phyloP scores from a whole-genome alignment of 2,797 vertebrate species.

The Adelosebastes latens region DNA sequence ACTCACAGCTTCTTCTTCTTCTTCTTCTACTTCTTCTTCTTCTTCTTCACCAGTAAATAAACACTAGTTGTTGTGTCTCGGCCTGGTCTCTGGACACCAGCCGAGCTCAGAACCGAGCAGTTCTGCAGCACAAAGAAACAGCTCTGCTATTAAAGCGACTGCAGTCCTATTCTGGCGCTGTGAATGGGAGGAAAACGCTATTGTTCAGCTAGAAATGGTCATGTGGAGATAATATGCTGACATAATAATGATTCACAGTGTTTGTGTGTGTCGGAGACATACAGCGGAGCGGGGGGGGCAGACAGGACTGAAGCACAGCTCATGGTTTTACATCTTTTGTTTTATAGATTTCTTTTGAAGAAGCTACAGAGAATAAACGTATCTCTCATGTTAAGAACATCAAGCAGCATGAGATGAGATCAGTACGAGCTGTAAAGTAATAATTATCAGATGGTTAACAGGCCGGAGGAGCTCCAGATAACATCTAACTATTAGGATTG shows the following conservation, averaged over 20 bases:
- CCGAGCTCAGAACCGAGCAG: background rate
- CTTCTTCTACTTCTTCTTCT: background rate
- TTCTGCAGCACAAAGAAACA: conserved; percentile 5
- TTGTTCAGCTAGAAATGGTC: conserved; percentile 43
- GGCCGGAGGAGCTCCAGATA: background rate
- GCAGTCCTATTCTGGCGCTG: background rate
- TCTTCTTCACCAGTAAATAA: conserved; percentile 14
- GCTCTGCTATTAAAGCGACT: background rate
- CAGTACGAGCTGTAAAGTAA: background rate
- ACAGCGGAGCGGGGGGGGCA: background rate
- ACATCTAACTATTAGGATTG: background rate
- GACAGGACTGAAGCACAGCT: background rate
- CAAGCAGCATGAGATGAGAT: background rate
- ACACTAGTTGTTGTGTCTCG: conserved; percentile 7
- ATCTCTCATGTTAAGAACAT: background rate
- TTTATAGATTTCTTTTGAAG: conserved; percentile 1
- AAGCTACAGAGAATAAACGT: background rate
- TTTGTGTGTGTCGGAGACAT: background rate
- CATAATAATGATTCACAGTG: conserved; percentile 40
- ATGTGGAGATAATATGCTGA: conserved; percentile 48
- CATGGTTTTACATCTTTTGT: background rate
- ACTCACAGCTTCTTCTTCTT: background rate
- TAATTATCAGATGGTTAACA: background rate
- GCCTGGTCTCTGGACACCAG: conserved; percentile 2
- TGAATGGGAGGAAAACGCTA: background rate